Conservation (phyloP, 2,888 invertebrate species). For the Acronicta aceris region DNA sequence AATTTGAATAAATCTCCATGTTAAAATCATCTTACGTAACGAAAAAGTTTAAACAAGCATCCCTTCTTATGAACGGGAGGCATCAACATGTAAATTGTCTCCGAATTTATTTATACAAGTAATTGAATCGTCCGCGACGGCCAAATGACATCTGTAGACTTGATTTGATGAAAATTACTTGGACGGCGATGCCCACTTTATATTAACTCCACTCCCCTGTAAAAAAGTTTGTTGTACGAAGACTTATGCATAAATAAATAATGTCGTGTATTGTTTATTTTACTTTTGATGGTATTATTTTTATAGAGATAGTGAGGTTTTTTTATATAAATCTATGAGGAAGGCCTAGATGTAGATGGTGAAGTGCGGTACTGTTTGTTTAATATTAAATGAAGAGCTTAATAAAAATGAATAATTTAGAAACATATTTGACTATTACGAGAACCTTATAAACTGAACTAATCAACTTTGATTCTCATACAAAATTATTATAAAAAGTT, state of each 20-base stretch:
- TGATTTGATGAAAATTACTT: constrained; percentile 81
- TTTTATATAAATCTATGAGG: too few relatives aligned
- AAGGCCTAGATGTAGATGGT: too few relatives aligned
- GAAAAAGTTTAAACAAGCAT: constrained; percentile 76
- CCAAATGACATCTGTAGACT: constrained; percentile 77
- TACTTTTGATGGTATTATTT: not conserved
- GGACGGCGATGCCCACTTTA: constrained; percentile 47
- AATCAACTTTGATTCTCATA: too few relatives aligned
- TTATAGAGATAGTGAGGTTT: not conserved
- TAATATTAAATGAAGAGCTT: too few relatives aligned
- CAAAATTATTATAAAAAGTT: too few relatives aligned
- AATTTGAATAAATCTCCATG: constrained; percentile 51
- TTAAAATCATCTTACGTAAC: constrained; percentile 42
- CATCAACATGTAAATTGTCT: constrained; percentile 84
- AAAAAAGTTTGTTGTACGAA: constrained; percentile 44
- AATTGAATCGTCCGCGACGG: constrained; percentile 79
- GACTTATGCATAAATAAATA: constrained; percentile 44
- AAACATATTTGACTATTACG: too few relatives aligned
- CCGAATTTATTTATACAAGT: constrained; percentile 83
- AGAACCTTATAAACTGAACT: too few relatives aligned
- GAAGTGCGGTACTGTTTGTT: too few relatives aligned
- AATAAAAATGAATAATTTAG: too few relatives aligned
- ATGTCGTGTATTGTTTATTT: constrained; percentile 9
- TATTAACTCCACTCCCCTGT: constrained; percentile 48
- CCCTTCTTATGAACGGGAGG: constrained; percentile 57